Base-by-base conservation (phyloP, 2,797 vertebrate genomes). In the Amphiprion clarkii region DNA sequence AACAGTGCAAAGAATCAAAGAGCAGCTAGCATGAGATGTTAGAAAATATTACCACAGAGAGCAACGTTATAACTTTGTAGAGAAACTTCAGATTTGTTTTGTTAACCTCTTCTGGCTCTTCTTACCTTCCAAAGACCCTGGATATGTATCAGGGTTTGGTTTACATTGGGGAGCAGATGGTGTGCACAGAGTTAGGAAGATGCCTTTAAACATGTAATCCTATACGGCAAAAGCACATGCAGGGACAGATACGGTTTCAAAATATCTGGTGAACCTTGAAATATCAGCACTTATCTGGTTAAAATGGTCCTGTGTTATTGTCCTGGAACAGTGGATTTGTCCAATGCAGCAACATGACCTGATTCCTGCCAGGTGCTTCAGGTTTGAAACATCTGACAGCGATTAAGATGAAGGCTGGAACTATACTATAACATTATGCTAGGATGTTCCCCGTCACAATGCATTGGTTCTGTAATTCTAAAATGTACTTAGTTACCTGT, bases 201-300 rank as follows among this genome's bases (percentile, higher is more conserved):
- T 86, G 70, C 75, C 87, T 90, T 87, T 78, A 84, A 87, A 90
- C 84, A 67, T 54, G 89, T 81, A 93, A 93, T 76, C 60, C 25
- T 74, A 89, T 51, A 76, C 60, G 31, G 59, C 42, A 80, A 70
- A 87, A 75, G 60, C 69, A 64, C 75, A 74, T 48, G 48, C 44
- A 74, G 59, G 63, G 63, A 23, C 0, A 61, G 76, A 62, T 81
- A 73, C 27, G 25, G 78, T 88, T 83, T 80, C 71, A 39, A 76
- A 82, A 80, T 78, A 80, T 72, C 75, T 39, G 55, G 42, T 54
- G 58, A 60, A 53, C 71, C 65, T 61, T 84, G 72, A 83, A 67
- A 74, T 74, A 79, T 82, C 74, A 65, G 53, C 74, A 74, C 61
- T 71, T 58, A 29, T 66, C 58, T 36, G 59, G 70, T 85, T 84